Evolutionary conservation across 2,797 vertebrate species (phyloP).

Genomic region (Myripristis jacobus): DNA sequence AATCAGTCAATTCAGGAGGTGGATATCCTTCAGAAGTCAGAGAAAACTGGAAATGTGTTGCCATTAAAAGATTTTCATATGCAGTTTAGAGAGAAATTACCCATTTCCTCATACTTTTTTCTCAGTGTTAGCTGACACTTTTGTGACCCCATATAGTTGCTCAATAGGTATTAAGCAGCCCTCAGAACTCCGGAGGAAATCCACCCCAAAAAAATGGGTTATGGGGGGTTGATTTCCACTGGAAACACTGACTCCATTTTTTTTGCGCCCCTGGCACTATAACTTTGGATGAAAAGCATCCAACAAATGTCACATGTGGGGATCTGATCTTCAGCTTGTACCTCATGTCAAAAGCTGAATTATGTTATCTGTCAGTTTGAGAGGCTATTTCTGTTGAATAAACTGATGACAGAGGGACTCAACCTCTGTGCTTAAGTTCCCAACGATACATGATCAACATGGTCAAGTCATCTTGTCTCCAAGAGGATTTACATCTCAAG

Average conservation of each 20-base stretch:
- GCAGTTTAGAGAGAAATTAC: too few species aligned
- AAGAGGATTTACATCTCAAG: conserved; percentile 81
- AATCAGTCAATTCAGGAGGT: background rate
- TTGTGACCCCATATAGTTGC: background rate
- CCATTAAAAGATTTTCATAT: too few species aligned
- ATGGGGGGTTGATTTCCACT: conserved; percentile 10
- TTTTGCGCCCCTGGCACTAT: background rate
- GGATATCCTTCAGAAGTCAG: too few species aligned
- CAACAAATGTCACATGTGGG: conserved; percentile 30
- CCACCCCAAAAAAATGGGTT: too few species aligned
- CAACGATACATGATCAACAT: conserved; percentile 62
- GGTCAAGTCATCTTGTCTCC: conserved; percentile 72
- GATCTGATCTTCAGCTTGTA: conserved; percentile 14
- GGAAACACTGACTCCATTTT: background rate
- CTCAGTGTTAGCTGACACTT: conserved; percentile 3
- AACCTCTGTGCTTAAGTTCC: conserved; percentile 62
- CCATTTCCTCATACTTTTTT: background rate
- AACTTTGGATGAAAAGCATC: conserved; percentile 11
- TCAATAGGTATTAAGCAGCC: background rate
- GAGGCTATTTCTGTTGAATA: conserved; percentile 12
- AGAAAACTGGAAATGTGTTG: too few species aligned
- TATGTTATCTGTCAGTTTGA: conserved; percentile 18
- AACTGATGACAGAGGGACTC: conserved; percentile 48
- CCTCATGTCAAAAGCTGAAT: conserved; percentile 3
- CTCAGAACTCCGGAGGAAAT: too few species aligned